Percentiles rank a stretch among this genome's conserved stretches.
These are phyloP conservation scores for Rhingia campestris DNA, from an alignment of 2,888 invertebrate species.

Conservation along the genomic window DNA sequence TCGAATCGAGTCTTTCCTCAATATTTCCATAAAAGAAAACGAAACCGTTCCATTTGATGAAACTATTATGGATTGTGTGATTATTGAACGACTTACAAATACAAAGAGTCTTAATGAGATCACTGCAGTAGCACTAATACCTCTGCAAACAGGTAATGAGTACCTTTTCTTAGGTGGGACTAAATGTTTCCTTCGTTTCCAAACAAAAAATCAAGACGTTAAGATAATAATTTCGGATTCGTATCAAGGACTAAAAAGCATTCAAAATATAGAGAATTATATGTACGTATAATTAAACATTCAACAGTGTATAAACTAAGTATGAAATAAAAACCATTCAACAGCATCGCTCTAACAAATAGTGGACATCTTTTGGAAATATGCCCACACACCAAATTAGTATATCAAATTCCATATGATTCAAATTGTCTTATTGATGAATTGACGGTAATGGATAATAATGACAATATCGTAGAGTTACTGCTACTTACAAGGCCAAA, in stretches of 20 bases:
- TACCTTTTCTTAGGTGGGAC: slow-evolving; percentile 53
- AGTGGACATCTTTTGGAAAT: slow-evolving; percentile 80
- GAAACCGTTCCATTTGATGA: slow-evolving; percentile 77
- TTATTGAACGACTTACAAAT: slow-evolving; percentile 76
- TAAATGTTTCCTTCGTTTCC: slow-evolving; percentile 75
- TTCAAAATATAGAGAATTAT: slow-evolving; percentile 79
- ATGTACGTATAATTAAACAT: slow-evolving; percentile 76
- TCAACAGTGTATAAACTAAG: neutral
- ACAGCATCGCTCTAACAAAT: slow-evolving; percentile 79
- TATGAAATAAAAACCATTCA: neutral
- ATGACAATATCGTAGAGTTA: slow-evolving; percentile 79
- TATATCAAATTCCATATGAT: slow-evolving; percentile 69
- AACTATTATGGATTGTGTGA: slow-evolving; percentile 77
- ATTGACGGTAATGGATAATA: slow-evolving; percentile 80
- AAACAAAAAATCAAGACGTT: slow-evolving; percentile 72
- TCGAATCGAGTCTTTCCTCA: slow-evolving; percentile 76
- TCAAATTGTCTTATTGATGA: slow-evolving; percentile 78
- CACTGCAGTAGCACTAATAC: slow-evolving; percentile 72
- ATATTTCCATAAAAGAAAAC: slow-evolving; percentile 78
- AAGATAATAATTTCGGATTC: slow-evolving; percentile 76
- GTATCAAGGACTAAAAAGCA: slow-evolving; percentile 78
- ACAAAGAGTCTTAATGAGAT: slow-evolving; percentile 75
- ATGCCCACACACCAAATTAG: slow-evolving; percentile 79
- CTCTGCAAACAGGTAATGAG: slow-evolving; percentile 26
- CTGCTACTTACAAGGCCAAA: slow-evolving; percentile 78